phyloP scores from a whole-genome alignment of 1,140 invertebrate species.

The Aphis gossypii region DNA sequence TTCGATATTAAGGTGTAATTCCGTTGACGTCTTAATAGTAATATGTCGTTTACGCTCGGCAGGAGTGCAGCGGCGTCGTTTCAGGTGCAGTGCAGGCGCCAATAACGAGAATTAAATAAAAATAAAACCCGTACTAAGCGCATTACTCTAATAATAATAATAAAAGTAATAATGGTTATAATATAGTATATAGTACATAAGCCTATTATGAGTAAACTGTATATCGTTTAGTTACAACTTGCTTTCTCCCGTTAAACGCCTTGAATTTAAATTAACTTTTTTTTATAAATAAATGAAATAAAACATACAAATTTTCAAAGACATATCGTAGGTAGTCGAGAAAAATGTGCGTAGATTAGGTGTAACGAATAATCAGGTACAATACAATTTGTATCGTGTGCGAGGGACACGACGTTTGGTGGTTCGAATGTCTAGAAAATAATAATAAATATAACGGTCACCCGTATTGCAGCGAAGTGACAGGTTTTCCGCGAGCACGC shows the following conservation, averaged over 20 bases:
- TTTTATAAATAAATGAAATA: neutral
- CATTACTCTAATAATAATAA: neutral
- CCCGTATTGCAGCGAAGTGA: neutral
- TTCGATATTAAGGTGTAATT: neutral
- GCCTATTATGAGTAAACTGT: neutral
- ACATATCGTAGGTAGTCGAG: neutral
- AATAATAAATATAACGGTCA: neutral
- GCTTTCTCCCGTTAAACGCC: neutral
- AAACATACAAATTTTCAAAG: neutral
- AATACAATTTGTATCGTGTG: neutral
- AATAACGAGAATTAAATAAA: slow-evolving; percentile 5
- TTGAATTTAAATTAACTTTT: neutral
- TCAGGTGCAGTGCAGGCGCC: neutral
- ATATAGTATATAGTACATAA: neutral
- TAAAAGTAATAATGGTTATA: too few species aligned
- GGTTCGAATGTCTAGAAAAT: neutral
- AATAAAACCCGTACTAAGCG: neutral
- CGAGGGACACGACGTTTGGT: neutral
- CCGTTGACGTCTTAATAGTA: neutral
- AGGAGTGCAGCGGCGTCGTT: neutral
- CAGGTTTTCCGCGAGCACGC: neutral
- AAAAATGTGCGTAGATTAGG: neutral
- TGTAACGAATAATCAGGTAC: too few species aligned
- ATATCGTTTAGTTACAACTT: neutral
- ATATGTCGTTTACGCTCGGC: neutral